phyloP scores from a whole-genome alignment of 2,797 vertebrate species.

The Enteromius viviparus region DNA sequence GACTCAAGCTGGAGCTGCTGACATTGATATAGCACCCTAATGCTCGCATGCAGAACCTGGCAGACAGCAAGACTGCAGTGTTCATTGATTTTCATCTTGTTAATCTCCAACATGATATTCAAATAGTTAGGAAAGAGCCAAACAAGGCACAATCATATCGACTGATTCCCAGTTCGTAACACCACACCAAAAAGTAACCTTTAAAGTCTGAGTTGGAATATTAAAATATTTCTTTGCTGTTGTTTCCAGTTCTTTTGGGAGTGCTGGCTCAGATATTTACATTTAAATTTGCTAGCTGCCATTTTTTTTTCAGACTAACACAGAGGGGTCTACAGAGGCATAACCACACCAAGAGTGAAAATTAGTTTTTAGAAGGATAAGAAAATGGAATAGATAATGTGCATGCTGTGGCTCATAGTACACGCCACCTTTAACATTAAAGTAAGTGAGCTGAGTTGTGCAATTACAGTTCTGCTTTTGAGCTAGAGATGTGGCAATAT shows the following conservation, averaged over 20 bases:
- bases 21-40: slow-evolving; percentile 34
- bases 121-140: slow-evolving; percentile 18
- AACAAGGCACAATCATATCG: neutral
- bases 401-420: neutral
- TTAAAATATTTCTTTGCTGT: neutral
- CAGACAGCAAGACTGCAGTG: slow-evolving; percentile 25
- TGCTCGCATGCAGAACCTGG: neutral
- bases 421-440: neutral
- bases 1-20: slow-evolving; percentile 20
- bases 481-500: neutral
- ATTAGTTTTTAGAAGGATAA: slow-evolving; percentile 17
- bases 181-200: neutral
- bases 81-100: slow-evolving; percentile 40
- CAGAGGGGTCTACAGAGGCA: slow-evolving; percentile 17
- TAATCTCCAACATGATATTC: slow-evolving; percentile 30
- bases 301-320: slow-evolving; percentile 4
- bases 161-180: slow-evolving; percentile 15
- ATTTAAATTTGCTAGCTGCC: slow-evolving; percentile 36
- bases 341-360: neutral
- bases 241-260: slow-evolving; percentile 8
- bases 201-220: slow-evolving; percentile 4
- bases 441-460: neutral
- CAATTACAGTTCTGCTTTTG: neutral
- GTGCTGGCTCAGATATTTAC: slow-evolving; percentile 33
- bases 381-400: slow-evolving; percentile 18